A percentile compares a stretch with the other conserved stretches of the same genome.
Conservation (phyloP, 2,888 invertebrate species). For the Drymonia ruficornis region DNA sequence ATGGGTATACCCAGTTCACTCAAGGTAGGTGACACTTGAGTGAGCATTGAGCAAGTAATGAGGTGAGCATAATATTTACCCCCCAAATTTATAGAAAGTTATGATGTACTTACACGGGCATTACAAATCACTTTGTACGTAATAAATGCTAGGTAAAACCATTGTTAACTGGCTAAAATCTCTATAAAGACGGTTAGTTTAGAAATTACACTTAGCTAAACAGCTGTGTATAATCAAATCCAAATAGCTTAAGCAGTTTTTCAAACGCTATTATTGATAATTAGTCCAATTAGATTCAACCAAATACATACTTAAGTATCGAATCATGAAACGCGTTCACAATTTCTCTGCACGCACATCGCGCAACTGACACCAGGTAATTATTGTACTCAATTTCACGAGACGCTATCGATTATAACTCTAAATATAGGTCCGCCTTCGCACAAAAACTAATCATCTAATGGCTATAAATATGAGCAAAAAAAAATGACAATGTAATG, state of each 20-base stretch:
- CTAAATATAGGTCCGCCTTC: not conserved
- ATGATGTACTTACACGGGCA: too few species aligned
- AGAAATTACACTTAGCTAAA: too few species aligned
- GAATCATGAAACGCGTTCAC: not conserved
- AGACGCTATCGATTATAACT: not conserved
- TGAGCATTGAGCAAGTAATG: too few species aligned
- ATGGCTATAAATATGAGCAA: not conserved
- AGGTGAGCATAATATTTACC: too few species aligned
- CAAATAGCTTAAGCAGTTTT: not conserved
- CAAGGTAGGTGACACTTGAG: too few species aligned
- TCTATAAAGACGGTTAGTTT: too few species aligned
- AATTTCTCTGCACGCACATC: constrained; percentile 1
- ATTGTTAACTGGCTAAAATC: too few species aligned
- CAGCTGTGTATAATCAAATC: too few species aligned
- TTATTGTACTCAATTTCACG: not conserved
- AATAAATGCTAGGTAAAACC: too few species aligned
- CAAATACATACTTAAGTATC: not conserved
- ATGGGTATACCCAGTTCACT: too few species aligned
- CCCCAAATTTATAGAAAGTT: too few species aligned
- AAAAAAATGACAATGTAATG: not conserved
- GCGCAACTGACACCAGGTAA: not conserved
- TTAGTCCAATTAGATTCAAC: not conserved
- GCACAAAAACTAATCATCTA: not conserved
- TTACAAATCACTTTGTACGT: too few species aligned
- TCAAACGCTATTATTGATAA: not conserved